These are phyloP conservation scores for Gnathonemus echidnorhynchus DNA, from an alignment of 2,113 vertebrate genomes.

Conservation along the genomic window DNA sequence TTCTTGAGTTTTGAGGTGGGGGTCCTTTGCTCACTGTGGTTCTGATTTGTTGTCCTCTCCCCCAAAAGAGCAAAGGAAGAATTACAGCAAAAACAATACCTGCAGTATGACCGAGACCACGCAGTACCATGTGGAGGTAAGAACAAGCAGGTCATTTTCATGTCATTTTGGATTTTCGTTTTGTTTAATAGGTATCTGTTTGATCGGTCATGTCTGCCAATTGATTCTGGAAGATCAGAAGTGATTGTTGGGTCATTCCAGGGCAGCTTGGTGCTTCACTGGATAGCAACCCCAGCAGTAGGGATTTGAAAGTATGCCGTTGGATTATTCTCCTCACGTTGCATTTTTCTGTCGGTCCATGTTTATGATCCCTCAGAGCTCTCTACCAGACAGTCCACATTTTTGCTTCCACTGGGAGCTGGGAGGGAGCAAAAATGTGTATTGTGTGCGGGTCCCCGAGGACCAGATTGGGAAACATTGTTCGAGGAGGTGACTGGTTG, in stretches of 20 bases:
- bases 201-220: neutral
- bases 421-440: neutral
- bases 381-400: neutral
- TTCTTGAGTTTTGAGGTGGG: neutral
- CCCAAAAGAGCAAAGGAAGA: constrained; percentile 79
- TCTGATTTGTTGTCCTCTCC: constrained; percentile 22
- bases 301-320: neutral
- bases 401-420: neutral
- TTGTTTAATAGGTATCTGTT: neutral
- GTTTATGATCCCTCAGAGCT: too few species aligned
- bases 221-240: neutral
- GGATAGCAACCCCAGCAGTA: neutral
- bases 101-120: constrained; percentile 80
- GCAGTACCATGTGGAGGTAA: constrained; percentile 89
- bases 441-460: neutral
- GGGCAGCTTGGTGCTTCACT: neutral
- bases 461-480: neutral
- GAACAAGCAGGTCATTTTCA: constrained; percentile 9
- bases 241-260: neutral
- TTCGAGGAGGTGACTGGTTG: neutral
- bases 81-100: constrained; percentile 75
- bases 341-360: too few species aligned
- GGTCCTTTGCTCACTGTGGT: neutral
- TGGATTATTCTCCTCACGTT: neutral
- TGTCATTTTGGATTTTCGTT: neutral